phyloP scores from a whole-genome alignment of 2,113 vertebrate species.

The Microtus richardsoni region DNA sequence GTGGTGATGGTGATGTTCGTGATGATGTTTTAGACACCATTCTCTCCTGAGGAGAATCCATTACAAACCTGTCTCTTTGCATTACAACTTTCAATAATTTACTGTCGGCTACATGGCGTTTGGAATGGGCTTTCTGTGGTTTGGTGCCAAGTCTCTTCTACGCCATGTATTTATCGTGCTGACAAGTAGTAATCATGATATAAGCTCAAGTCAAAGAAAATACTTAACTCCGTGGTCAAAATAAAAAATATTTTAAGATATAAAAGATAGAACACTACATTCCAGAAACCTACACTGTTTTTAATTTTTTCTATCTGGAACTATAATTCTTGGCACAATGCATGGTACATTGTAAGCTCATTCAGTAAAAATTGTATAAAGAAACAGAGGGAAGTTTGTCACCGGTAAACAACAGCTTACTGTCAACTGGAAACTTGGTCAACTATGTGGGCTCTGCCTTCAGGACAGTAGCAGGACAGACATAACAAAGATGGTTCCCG shows the following conservation, averaged over 20 bases:
- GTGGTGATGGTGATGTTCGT: not conserved
- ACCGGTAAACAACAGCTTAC: not conserved
- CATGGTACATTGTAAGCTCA: not conserved
- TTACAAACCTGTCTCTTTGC: not conserved
- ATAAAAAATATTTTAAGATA: not conserved
- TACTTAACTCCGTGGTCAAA: constrained; percentile 19
- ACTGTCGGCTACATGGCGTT: not conserved
- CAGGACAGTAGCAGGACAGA: not conserved
- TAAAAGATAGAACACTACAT: not conserved
- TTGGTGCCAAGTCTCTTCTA: not conserved
- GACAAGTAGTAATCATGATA: not conserved
- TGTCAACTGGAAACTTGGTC: not conserved
- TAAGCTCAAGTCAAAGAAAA: constrained; percentile 18
- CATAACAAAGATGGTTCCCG: not conserved
- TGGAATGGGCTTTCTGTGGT: not conserved
- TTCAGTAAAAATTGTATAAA: not conserved
- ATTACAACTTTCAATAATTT: not conserved
- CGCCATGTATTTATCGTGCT: not conserved
- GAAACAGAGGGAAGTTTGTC: not conserved
- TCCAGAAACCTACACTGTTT: not conserved
- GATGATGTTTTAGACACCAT: not conserved
- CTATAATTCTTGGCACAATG: not conserved
- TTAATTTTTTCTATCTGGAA: not conserved
- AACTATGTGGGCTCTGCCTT: not conserved
- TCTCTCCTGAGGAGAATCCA: not conserved